Evolutionary conservation across 1,140 invertebrate species (phyloP), one percentile per base, ranked within the genome.

Genomic region (Chrysopa pallens): DNA sequence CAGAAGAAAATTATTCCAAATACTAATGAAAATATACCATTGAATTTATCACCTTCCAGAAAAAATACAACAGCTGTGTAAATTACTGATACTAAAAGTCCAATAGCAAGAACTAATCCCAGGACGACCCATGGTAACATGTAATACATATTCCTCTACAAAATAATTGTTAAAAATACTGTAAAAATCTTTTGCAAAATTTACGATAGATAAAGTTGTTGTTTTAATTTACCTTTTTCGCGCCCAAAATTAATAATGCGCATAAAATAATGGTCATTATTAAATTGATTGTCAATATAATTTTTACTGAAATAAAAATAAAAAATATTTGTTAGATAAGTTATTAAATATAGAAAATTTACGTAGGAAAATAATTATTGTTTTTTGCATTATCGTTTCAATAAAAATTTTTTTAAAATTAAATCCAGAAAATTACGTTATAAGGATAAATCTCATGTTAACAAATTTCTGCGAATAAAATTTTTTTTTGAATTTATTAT

Each of bases 81-180:
- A 29, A 85, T 67, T 14, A 84, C 69, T 42, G 78, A 84, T 43
- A 85, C 73, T 14, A 83, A 57, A 36, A 84, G 54, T 6, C 75
- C 78, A 42, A 85, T 67, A 1, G 75, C 75, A 28, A 85, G 62
- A 67, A 85, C 79, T 29, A 84, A 72, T 0, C 79, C 80, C 15
- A 85, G 60, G 17, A 82, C 69, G 11, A 87, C 78, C 79, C 80
- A 87, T 27, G 83, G 83, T 14, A 84, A 63, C 81, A 86, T 84
- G 47, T 84, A 59, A 59, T 75, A 82, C 45, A 77, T 79, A 50
- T 82, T 80, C 54, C 73, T 68, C 82, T 86, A 60, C 6, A 69
- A 67, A 45, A 47, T 37, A 45, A 52, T 54, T 40, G 42, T 41
- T 36, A 40, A 46, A 29, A 41, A 42, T 8, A 46, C 54, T 48